Conservation (phyloP, 2,113 vertebrate genomes). For the Corapipo altera region DNA sequence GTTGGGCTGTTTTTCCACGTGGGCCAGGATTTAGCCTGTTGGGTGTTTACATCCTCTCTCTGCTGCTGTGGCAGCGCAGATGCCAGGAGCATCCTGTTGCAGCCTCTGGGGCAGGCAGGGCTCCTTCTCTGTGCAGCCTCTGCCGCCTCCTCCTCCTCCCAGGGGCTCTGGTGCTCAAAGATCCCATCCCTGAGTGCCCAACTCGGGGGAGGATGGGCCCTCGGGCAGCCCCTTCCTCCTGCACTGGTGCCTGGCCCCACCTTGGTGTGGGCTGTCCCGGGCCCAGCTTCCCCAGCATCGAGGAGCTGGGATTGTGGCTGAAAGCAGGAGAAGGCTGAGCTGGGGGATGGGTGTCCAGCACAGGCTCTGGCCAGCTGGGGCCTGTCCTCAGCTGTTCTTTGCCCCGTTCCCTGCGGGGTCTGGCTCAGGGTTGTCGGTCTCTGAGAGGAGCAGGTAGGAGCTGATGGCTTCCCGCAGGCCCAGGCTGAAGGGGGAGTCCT, state of each 20-base stretch:
- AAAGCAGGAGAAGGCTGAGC: rapidly evolving
- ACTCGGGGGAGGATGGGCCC: neutral
- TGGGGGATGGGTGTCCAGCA: rapidly evolving
- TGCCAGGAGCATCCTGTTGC: rapidly evolving
- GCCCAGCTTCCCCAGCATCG: rapidly evolving
- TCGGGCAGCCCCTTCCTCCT: neutral
- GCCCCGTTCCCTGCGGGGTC: neutral
- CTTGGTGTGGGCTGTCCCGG: rapidly evolving
- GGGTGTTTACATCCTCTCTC: neutral
- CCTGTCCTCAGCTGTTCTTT: neutral
- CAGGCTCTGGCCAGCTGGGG: neutral
- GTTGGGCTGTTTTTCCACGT: no score
- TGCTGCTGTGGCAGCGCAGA: neutral
- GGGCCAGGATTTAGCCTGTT: neutral
- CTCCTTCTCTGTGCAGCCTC: neutral
- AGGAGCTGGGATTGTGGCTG: rapidly evolving
- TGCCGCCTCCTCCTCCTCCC: no score
- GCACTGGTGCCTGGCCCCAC: rapidly evolving
- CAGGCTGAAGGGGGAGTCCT: slow-evolving; percentile 78
- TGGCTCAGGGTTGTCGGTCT: neutral
- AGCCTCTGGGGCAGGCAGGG: neutral
- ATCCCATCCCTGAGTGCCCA: rapidly evolving
- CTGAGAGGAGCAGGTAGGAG: slow-evolving; percentile 84
- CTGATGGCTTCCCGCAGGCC: slow-evolving; percentile 84
- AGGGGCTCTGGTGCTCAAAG: rapidly evolving